Evolutionary conservation across 2,888 invertebrate species (phyloP).

Genomic region (Hirtodrosophila duncani): DNA sequence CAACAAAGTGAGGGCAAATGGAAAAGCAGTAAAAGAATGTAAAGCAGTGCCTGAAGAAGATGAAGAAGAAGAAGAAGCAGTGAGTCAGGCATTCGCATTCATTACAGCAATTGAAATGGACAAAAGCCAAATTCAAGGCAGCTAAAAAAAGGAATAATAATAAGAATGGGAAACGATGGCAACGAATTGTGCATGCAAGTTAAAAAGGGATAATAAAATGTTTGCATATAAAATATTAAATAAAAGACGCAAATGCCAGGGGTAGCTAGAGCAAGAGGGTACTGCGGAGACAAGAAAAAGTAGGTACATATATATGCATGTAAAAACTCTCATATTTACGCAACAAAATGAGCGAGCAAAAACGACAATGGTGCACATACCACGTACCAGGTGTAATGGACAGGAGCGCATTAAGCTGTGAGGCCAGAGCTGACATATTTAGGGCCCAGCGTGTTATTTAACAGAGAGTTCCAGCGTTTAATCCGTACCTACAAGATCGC

Average conservation of each 20-base stretch:
- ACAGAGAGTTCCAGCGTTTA: neutral
- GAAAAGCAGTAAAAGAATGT: constrained; percentile 8
- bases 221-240: constrained; percentile 57
- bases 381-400: no score
- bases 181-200: constrained; percentile 35
- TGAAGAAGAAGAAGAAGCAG: constrained; percentile 3
- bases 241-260: constrained; percentile 33
- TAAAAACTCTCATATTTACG: no score
- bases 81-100: constrained; percentile 28
- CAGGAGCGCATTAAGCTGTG: no score
- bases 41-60: neutral
- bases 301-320: constrained; percentile 21
- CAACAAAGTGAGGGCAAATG: constrained; percentile 20
- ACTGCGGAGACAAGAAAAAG: constrained; percentile 6
- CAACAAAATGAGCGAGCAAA: constrained; percentile 72
- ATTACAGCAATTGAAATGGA: constrained; percentile 52
- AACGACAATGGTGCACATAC: constrained; percentile 51
- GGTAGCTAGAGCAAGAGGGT: constrained; percentile 13
- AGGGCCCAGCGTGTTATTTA: no score
- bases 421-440: no score
- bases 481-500: constrained; percentile 45
- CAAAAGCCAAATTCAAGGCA: constrained; percentile 43
- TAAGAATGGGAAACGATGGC: constrained; percentile 13
- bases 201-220: constrained; percentile 59
- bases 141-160: constrained; percentile 12